Evolutionary conservation across 2,888 invertebrate genomes (phyloP), one percentile per base, ranked within the genome.

Genomic region (Uropetala carovei): DNA sequence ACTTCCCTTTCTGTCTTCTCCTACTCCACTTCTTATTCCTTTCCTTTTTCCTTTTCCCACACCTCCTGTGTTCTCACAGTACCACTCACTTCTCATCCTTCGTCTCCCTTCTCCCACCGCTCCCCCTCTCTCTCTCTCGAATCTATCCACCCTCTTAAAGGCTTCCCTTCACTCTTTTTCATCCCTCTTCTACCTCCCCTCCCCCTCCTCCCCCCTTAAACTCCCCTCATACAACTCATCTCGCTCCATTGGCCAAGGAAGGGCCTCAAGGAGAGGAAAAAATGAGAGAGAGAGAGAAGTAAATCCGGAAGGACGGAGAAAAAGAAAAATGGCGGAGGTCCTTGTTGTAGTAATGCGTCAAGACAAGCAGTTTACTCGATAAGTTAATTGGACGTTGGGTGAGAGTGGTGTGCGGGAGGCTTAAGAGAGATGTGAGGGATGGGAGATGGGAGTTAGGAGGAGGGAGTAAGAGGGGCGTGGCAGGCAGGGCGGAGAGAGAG

Each of bases 281-380:
- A 9, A 1, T 10, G n/a, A 64, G 9, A 22, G 64, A 14, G 64
- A 11, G 8, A n/a, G 9, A 68, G n/a, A 64, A n/a, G 64, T 68
- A 68, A 68, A 68, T 68, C n/a, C 4, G 68, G n/a, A 64, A 16
- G 18, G 18, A 7, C 16, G 16, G 64, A n/a, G 68, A n/a, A 13
- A 11, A 60, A 60, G 18, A 60, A 60, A 68, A 68, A 68, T 68
- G 68, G 68, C 68, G 64, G 13, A 4, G 60, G 59, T 14, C 14
- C 60, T 60, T 60, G 60, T 18, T 16, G 60, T 18, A 18, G 18
- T 60, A 60, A 60, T 60, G 60, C 60, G 60, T 16, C 60, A 60
- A 60, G 60, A 60, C 60, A 60, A 60, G 64, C 64, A 64, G 64
- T 64, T 64, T 14, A 64, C 64, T 64, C 64, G 64, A 64, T 64